phyloP scores from a whole-genome alignment of 2,797 vertebrate species.

The Alcedo quadribrachys region DNA sequence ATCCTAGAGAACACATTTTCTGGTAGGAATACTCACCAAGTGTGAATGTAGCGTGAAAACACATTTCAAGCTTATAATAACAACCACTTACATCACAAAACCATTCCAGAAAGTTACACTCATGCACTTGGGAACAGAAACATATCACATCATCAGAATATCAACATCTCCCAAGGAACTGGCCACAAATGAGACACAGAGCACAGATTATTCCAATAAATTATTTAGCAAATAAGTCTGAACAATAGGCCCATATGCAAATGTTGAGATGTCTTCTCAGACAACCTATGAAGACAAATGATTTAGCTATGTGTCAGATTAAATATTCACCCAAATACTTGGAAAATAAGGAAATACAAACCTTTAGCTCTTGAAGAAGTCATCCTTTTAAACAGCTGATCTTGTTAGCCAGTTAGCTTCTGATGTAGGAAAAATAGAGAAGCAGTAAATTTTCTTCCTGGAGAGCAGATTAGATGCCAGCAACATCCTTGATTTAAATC shows the following conservation, averaged over 20 bases:
- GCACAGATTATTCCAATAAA: constrained; percentile 24
- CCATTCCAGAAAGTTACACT: constrained; percentile 52
- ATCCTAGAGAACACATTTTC: constrained; percentile 46
- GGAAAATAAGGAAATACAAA: constrained; percentile 29
- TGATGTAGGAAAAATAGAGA: constrained; percentile 6
- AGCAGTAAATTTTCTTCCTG: constrained; percentile 25
- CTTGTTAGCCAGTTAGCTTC: not conserved
- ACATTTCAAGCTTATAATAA: constrained; percentile 57
- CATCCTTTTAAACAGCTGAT: constrained; percentile 18
- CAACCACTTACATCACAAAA: constrained; percentile 42
- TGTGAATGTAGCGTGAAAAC: constrained; percentile 62
- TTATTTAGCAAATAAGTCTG: constrained; percentile 39
- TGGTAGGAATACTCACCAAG: constrained; percentile 55
- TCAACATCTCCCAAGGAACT: constrained; percentile 17
- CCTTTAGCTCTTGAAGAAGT: constrained; percentile 14
- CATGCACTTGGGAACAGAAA: constrained; percentile 39
- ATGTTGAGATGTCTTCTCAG: constrained; percentile 35
- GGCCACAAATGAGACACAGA: constrained; percentile 32
- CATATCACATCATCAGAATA: constrained; percentile 36
- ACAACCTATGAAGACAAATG: constrained; percentile 18
- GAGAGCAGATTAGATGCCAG: constrained; percentile 31
- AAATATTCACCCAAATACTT: constrained; percentile 40
- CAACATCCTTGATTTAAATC: constrained; percentile 28
- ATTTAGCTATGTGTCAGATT: constrained; percentile 30
- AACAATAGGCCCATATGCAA: constrained; percentile 31